A percentile compares a stretch with the other conserved stretches of the same genome.
These are phyloP conservation scores for Lasioglossum vierecki DNA, from an alignment of 2,888 invertebrate species.

Conservation along the genomic window DNA sequence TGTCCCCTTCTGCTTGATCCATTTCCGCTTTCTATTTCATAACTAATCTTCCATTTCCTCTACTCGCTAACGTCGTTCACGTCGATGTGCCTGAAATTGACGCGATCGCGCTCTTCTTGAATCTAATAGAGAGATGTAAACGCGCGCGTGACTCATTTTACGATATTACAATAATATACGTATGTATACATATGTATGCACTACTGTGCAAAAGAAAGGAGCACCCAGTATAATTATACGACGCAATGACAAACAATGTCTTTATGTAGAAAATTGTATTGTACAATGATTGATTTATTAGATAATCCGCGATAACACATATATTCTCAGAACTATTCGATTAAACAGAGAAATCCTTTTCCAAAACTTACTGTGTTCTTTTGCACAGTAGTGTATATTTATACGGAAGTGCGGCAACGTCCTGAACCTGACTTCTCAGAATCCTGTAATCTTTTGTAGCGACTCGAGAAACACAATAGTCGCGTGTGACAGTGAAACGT, in stretches of 20 bases:
- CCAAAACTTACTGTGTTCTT: no score
- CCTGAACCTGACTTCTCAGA: constrained; percentile 6
- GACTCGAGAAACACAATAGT: constrained; percentile 29
- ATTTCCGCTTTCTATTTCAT: constrained; percentile 49
- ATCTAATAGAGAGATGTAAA: constrained; percentile 3
- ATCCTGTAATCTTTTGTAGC: constrained; percentile 32
- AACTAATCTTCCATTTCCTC: constrained; percentile 33
- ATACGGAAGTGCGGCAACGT: neutral
- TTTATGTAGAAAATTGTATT: no score
- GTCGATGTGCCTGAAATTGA: constrained; percentile 42
- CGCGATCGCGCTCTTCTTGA: constrained; percentile 19
- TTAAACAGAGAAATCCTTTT: no score
- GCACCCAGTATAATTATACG: no score
- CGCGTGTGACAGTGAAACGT: constrained; percentile 28
- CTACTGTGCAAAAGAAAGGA: no score
- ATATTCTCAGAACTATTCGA: no score
- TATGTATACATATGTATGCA: neutral
- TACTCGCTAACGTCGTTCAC: constrained; percentile 12
- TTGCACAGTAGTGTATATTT: no score
- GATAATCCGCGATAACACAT: no score
- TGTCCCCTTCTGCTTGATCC: constrained; percentile 17
- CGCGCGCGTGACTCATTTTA: neutral
- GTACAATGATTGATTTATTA: no score
- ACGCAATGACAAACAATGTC: no score
- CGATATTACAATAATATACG: constrained; percentile 3